Evolutionary conservation across 2,888 invertebrate species (phyloP).

Genomic region (Phanerotoma sp.): DNA sequence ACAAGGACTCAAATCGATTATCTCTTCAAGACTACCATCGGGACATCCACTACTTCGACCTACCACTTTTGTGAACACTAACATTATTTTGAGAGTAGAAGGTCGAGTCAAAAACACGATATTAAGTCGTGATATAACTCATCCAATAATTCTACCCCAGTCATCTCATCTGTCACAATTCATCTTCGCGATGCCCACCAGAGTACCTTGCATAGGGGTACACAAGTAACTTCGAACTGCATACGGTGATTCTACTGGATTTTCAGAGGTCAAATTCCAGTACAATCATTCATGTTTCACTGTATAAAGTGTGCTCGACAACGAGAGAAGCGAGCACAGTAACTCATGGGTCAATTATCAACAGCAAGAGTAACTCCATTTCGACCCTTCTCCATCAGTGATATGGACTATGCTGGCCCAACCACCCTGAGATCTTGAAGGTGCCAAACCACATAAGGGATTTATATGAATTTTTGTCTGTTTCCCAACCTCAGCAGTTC

Average conservation of each 20-base stretch:
- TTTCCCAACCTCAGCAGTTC: slow-evolving; percentile 35
- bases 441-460: slow-evolving; percentile 23
- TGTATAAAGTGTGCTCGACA: slow-evolving; percentile 33
- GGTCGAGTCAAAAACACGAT: slow-evolving; percentile 23
- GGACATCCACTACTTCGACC: too few relatives aligned
- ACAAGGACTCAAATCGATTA: background rate
- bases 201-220: slow-evolving; percentile 28
- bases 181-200: slow-evolving; percentile 27
- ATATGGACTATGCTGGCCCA: slow-evolving; percentile 36
- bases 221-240: slow-evolving; percentile 22
- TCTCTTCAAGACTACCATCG: slow-evolving; percentile 6
- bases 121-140: slow-evolving; percentile 11
- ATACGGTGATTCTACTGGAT: slow-evolving; percentile 30
- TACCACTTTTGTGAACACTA: slow-evolving; percentile 24
- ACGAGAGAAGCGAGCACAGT: slow-evolving; percentile 21
- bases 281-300: slow-evolving; percentile 17
- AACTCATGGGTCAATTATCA: slow-evolving; percentile 36
- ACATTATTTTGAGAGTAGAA: slow-evolving; percentile 24
- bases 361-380: slow-evolving; percentile 23
- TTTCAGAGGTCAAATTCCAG: slow-evolving; percentile 18
- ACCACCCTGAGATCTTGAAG: slow-evolving; percentile 22
- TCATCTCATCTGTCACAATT: slow-evolving; percentile 14
- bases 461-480: slow-evolving; percentile 37
- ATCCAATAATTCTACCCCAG: slow-evolving; percentile 26
- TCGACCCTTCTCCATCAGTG: slow-evolving; percentile 27